Evolutionary conservation across 1,140 invertebrate genomes (phyloP).

Genomic region (Manduca sexta): DNA sequence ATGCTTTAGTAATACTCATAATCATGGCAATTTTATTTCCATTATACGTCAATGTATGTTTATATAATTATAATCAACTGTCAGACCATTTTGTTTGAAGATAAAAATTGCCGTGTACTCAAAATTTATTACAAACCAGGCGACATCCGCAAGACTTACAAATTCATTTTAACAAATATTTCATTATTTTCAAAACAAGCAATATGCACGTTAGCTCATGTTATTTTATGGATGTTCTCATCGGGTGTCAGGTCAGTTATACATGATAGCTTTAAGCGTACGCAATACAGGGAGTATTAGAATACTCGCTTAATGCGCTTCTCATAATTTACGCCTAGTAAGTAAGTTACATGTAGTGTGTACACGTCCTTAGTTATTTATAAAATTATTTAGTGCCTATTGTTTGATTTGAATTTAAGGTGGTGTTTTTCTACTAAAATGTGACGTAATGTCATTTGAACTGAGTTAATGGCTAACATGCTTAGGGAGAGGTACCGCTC

Average conservation of each 20-base stretch:
- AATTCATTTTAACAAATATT: constrained; percentile 6
- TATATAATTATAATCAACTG: no score
- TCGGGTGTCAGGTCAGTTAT: constrained; percentile 3
- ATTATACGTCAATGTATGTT: no score
- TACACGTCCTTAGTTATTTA: constrained; percentile 2
- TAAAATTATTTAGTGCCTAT: constrained; percentile 27
- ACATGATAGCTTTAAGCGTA: no score
- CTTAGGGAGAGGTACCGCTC: no score
- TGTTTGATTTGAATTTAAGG: constrained; percentile 43
- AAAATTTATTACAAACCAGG: neutral
- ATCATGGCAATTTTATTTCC: no score
- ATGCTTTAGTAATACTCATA: no score
- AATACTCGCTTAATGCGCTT: constrained; percentile 22
- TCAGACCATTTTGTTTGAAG: no score
- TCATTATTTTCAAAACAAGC: constrained; percentile 35
- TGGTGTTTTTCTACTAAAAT: constrained; percentile 31
- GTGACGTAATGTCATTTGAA: constrained; percentile 2
- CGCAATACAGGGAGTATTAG: no score
- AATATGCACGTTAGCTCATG: constrained; percentile 44
- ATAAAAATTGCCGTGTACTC: no score
- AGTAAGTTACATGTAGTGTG: constrained; percentile 1
- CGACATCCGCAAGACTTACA: neutral
- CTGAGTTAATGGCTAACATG: no score
- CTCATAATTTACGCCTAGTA: constrained; percentile 18
- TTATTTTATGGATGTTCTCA: constrained; percentile 3